Percentiles rank a stretch among this genome's conserved stretches.
phyloP scores from a whole-genome alignment of 2,888 invertebrate species.

The Cryptus viduatorius region DNA sequence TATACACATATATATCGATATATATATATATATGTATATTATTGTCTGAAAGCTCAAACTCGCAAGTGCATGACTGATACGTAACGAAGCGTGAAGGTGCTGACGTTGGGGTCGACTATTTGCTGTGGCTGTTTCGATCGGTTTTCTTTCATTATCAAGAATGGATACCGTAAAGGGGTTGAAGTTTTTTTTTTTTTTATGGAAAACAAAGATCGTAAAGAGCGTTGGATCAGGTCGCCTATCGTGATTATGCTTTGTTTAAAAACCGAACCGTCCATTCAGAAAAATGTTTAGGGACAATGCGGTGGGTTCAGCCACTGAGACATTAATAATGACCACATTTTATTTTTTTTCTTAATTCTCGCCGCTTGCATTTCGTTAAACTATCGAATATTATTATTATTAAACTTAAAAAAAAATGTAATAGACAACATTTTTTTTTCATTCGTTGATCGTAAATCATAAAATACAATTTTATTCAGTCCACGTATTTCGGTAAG shows the following conservation, averaged over 20 bases:
- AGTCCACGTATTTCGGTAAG: neutral
- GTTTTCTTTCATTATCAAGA: slow-evolving; percentile 8
- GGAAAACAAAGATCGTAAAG: slow-evolving; percentile 7
- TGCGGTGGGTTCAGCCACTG: slow-evolving; percentile 46
- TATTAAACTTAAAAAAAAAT: too few species aligned
- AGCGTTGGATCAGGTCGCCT: slow-evolving; percentile 36
- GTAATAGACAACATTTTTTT: too few species aligned
- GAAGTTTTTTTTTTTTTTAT: neutral
- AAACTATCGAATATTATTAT: neutral
- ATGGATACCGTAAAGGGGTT: slow-evolving; percentile 10
- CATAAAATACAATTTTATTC: neutral
- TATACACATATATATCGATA: slow-evolving; percentile 31
- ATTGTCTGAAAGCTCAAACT: slow-evolving; percentile 66
- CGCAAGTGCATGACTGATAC: slow-evolving; percentile 34
- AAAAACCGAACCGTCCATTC: slow-evolving; percentile 67
- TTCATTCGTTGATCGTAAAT: too few species aligned
- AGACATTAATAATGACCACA: slow-evolving; percentile 40
- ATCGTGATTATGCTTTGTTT: slow-evolving; percentile 38
- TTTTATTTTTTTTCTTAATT: neutral
- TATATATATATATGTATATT: slow-evolving; percentile 51
- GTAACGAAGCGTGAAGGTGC: slow-evolving; percentile 39
- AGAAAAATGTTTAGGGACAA: slow-evolving; percentile 52
- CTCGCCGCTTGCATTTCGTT: neutral
- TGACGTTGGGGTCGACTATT: slow-evolving; percentile 43
- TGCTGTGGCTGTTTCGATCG: slow-evolving; percentile 47